These are phyloP conservation scores for Clarias macrocephalus DNA, from an alignment of 2,113 vertebrate genomes.

Conservation along the genomic window DNA sequence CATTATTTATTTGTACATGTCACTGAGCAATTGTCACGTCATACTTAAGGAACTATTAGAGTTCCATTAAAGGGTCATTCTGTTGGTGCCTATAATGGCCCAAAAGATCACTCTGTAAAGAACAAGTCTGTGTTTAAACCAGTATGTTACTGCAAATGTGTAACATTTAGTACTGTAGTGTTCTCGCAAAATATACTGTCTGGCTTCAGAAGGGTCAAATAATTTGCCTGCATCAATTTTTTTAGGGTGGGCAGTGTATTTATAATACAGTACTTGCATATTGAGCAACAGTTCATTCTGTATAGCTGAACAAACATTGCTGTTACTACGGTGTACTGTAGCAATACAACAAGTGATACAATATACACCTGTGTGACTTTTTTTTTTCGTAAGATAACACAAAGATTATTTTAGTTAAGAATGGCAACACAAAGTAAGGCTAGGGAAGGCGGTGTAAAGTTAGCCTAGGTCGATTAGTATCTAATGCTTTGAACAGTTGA, in stretches of 20 bases:
- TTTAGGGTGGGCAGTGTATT: too few species aligned
- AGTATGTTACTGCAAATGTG: background rate
- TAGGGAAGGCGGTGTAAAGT: background rate
- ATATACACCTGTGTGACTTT: background rate
- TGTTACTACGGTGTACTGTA: background rate
- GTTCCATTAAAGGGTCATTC: slow-evolving; percentile 1
- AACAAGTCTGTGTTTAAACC: background rate
- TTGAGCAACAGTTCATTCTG: background rate
- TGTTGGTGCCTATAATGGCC: background rate
- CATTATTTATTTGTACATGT: slow-evolving; percentile 44
- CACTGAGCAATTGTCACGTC: slow-evolving; percentile 29
- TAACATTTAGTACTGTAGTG: background rate
- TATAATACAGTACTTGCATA: background rate
- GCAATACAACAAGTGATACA: background rate
- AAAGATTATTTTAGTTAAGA: background rate
- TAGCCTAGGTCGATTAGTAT: background rate
- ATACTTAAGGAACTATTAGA: slow-evolving; percentile 36
- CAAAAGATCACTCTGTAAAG: background rate
- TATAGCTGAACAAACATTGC: background rate
- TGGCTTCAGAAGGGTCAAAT: too few species aligned
- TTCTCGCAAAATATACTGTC: background rate
- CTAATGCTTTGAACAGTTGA: background rate
- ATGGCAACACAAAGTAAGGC: background rate
- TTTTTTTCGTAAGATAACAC: too few species aligned
- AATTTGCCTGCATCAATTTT: too few species aligned